Base-by-base conservation (phyloP, 2,797 vertebrate species). In the Poeciliopsis turneri region DNA sequence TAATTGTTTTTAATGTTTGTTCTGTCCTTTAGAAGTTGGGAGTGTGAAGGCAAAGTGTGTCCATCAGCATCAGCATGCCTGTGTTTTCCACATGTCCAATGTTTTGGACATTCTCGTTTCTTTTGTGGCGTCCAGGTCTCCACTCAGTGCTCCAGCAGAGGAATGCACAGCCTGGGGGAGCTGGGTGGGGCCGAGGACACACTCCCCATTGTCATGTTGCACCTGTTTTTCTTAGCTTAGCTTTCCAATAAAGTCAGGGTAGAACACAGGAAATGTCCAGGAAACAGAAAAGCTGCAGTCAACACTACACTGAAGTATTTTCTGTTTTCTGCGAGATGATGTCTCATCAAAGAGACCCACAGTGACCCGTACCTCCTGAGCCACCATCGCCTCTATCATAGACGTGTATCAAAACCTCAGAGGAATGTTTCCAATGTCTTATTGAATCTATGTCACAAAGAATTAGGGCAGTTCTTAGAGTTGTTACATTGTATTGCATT, bases 221-320 rank as follows among this genome's bases (percentile, higher is more conserved):
- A 94, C 92, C 94, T 94, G 94, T 94, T 94, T 93, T 89, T 89
- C 79, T 43, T 43, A 86, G 86, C 86, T 91, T 90, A 87, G 87
- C 82, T 88, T 66, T 80, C 76, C 47, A 74, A 88, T 46, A 78
- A 78, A 86, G 73, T 46, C 59, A 83, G 76, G 75, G 74, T 76
- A 83, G 82, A 79, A 86, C 79, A 72, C 23, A 20, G 83, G 53
- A 53, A 47, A 72, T 61, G 77, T 47, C 57, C 55, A 49, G 83
- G 73, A 91, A 89, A 87, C 85, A 84, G 85, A 86, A 88, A 89
- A 82, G 85, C 89, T 87, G 87, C 77, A 71, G 55, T 20, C 33
- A 51, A 49, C 10, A 72, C 4, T 47, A 0, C 10, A 5, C n/a
- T 6, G 20, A 41, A 25, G 39, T 15, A 43, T 72, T 10, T 12